These are phyloP conservation scores for Lamellibrachia columna DNA, from an alignment of 2,888 invertebrate species.

Conservation along the genomic window DNA sequence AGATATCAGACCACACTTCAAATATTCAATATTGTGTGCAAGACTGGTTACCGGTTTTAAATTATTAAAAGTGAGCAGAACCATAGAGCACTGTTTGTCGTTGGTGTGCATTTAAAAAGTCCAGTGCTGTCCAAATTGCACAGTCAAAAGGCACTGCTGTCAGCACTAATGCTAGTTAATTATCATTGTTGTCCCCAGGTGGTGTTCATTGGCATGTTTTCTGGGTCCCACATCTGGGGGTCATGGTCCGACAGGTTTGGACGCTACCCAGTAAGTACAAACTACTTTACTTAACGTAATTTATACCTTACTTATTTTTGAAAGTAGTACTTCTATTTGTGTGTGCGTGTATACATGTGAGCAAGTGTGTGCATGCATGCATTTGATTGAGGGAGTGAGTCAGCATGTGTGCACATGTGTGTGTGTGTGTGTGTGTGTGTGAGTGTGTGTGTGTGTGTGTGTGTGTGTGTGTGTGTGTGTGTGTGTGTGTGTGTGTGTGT, in stretches of 20 bases:
- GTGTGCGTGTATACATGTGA: constrained; percentile 19
- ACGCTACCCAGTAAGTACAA: constrained; percentile 53
- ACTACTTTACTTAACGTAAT: background rate
- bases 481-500: background rate
- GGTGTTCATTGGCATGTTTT: constrained; percentile 64
- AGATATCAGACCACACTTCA: background rate
- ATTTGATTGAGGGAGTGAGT: constrained; percentile 26
- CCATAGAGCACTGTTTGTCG: background rate
- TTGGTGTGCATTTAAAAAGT: background rate
- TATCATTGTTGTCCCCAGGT: constrained; percentile 45
- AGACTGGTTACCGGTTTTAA: background rate
- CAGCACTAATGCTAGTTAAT: background rate
- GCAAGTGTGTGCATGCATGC: constrained; percentile 26
- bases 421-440: background rate
- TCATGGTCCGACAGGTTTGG: constrained; percentile 60
- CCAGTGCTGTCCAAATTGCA: background rate
- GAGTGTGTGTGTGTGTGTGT: constrained; percentile 3
- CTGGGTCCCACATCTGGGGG: constrained; percentile 62
- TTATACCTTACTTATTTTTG: background rate
- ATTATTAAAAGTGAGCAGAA: background rate
- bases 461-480: background rate
- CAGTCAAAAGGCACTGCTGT: background rate
- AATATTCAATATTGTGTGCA: background rate
- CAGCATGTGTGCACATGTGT: constrained; percentile 26
- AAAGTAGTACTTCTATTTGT: background rate